These are phyloP conservation scores for Euglossa dilemma DNA, from an alignment of 1,140 invertebrate genomes.

Conservation along the genomic window DNA sequence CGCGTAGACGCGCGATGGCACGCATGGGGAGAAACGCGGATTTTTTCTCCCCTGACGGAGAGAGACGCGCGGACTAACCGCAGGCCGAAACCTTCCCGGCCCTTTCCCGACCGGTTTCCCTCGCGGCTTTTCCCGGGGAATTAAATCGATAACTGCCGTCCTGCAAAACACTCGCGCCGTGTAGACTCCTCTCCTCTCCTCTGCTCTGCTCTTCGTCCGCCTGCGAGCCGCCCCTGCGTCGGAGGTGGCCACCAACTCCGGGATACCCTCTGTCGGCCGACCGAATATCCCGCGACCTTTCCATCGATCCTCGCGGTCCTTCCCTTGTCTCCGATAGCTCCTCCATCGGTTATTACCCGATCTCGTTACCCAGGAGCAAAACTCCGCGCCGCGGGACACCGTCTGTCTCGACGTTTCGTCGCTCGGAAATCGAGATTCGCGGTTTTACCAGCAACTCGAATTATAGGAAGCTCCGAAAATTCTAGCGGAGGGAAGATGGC, in stretches of 20 bases:
- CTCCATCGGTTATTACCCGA: no score
- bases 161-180: constrained; percentile 73
- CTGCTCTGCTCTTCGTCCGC: background rate
- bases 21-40: background rate
- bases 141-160: constrained; percentile 79
- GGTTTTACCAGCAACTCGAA: no score
- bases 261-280: constrained; percentile 1
- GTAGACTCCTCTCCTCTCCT: no score
- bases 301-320: no score
- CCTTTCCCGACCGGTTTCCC: constrained; percentile 57
- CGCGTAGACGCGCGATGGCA: no score
- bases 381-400: background rate
- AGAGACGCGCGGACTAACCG: constrained; percentile 44
- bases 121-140: constrained; percentile 74
- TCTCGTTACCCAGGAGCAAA: no score
- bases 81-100: constrained; percentile 33
- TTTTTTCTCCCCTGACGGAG: background rate
- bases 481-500: no score
- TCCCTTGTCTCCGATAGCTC: no score
- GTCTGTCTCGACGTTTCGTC: no score
- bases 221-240: background rate
- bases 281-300: background rate
- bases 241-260: constrained; percentile 15
- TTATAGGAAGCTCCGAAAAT: no score
- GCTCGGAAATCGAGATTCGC: no score